Evolutionary conservation across 2,888 invertebrate genomes (phyloP).

Genomic region (Macrosoma leucophasiata): DNA sequence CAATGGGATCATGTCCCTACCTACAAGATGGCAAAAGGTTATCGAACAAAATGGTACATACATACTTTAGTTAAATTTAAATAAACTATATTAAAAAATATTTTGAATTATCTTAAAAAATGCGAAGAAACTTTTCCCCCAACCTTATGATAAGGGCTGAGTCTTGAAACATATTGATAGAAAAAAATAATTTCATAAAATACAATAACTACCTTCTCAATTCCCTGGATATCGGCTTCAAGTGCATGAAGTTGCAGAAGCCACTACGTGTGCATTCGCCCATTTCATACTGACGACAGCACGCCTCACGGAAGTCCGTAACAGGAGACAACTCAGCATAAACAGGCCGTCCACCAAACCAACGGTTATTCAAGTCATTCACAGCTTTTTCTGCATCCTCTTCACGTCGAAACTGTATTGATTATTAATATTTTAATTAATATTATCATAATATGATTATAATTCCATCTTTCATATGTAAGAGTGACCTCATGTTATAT

Average conservation of each 20-base stretch:
- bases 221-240: constrained; percentile 98
- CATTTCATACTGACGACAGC: constrained; percentile 99
- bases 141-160: too few relatives aligned
- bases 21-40: too few relatives aligned
- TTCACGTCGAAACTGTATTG: constrained; percentile 89
- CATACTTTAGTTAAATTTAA: too few relatives aligned
- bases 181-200: too few relatives aligned
- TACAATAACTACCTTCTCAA: constrained; percentile 89
- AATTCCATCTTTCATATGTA: too few relatives aligned
- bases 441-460: not conserved
- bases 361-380: constrained; percentile 97
- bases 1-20: too few relatives aligned
- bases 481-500: too few relatives aligned
- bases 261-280: constrained; percentile 99
- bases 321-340: constrained; percentile 99
- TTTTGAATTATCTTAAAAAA: too few relatives aligned
- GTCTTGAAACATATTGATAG: too few relatives aligned
- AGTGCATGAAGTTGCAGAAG: constrained; percentile 99
- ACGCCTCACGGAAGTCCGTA: constrained; percentile 99
- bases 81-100: too few relatives aligned
- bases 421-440: constrained; percentile 1
- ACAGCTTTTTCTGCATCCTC: constrained; percentile 99
- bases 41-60: too few relatives aligned
- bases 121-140: too few relatives aligned
- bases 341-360: constrained; percentile 99